Base-by-base conservation (phyloP, 1,140 invertebrate species). In the Drosophila auraria region DNA sequence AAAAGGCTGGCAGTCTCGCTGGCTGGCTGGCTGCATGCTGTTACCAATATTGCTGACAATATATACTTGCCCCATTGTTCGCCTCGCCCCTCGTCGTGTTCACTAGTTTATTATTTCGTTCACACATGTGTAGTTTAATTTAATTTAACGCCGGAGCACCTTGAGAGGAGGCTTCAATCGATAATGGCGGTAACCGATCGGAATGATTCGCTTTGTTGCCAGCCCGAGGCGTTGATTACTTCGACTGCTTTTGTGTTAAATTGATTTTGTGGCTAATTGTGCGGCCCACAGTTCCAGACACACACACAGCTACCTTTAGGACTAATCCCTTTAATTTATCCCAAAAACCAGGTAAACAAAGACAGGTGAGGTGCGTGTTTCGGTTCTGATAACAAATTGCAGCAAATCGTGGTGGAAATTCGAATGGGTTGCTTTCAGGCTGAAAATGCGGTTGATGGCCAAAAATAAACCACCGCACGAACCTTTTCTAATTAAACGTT, bases 401-500 rank as follows among this genome's bases (percentile, higher is more conserved):
- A 68, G 30, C 38, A 17, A 38, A 15, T 47, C 23, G 54, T 23
- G 40, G 56, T 71, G 61, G 38, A 27, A 25, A 14, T 45, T 60
- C 54, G 54, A 57, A 57, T 57, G 70, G 53, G 53, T 36, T 42
- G 66, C 15, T 42, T 62, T 56, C 33, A 40, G 53, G 7, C 53
- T 11, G 50, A 61, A 57, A 69, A 56, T 57, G 57, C 56, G 49
- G 68, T 36, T 58, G 74, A 58, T 78, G 65, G 56, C 78, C 57
- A 73, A 73, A 82, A 87, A 79, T 82, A 71, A 68, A 69, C 79
- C 51, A 65, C 50, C 68, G 17, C 60, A 80, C 71, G 82, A 69
- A 83, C 54, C 68, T 80, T 80, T 87, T 70, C 77, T 77, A 87
- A 87, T 87, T 87, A 87, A 87, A 83, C 82, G 77, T 63, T 72